Evolutionary conservation across 2,113 vertebrate species (phyloP).

Genomic region (Anoura caudifer): DNA sequence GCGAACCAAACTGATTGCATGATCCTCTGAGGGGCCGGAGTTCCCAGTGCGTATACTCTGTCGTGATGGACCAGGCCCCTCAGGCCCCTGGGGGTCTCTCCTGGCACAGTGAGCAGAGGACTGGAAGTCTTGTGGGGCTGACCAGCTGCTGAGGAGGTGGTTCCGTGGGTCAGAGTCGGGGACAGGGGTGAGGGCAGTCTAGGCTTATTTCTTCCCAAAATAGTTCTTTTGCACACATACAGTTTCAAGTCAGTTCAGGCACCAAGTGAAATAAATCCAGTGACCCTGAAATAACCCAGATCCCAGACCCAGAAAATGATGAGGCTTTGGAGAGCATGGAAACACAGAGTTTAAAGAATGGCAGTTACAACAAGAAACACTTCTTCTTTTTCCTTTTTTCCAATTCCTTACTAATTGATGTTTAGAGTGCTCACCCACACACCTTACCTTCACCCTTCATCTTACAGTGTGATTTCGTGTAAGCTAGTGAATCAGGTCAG

Average conservation of each 20-base stretch:
- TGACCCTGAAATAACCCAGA: background rate
- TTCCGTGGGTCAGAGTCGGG: background rate
- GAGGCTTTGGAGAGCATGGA: background rate
- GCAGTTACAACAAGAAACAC: background rate
- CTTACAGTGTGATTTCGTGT: background rate
- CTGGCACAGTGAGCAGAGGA: background rate
- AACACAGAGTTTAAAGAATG: background rate
- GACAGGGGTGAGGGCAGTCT: background rate
- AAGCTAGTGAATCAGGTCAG: background rate
- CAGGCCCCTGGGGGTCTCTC: background rate
- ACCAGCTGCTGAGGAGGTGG: background rate
- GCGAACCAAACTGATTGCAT: background rate
- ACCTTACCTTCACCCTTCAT: background rate
- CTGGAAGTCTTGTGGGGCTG: background rate
- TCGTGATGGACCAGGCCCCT: background rate
- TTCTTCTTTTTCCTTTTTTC: background rate
- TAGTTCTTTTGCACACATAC: background rate
- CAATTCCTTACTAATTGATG: background rate
- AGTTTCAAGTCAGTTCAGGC: background rate
- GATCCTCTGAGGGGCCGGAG: background rate
- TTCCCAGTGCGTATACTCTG: background rate
- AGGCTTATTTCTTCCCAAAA: background rate
- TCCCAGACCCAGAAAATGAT: background rate
- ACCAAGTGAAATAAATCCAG: background rate
- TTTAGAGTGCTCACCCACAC: background rate